Evolutionary conservation across 1,140 invertebrate species (phyloP).

Genomic region (Brachionus koreanus): DNA sequence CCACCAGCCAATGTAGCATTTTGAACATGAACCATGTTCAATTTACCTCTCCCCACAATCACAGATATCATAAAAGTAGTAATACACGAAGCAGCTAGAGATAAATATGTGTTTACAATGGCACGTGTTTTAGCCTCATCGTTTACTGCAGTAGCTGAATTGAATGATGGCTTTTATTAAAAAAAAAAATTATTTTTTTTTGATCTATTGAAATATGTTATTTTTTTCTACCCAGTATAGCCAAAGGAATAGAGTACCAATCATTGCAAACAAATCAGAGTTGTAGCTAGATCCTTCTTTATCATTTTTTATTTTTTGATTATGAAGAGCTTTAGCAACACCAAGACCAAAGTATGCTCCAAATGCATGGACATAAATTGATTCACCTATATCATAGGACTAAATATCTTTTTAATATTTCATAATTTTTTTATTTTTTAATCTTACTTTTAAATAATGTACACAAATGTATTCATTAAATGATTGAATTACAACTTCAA

Average conservation of each 20-base stretch:
- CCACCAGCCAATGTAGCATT: slow-evolving; percentile 63
- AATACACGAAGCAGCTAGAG: slow-evolving; percentile 75
- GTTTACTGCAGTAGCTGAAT: slow-evolving; percentile 71
- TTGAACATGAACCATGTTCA: slow-evolving; percentile 57
- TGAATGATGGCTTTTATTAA: slow-evolving; percentile 73
- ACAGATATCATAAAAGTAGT: slow-evolving; percentile 77
- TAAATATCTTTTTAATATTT: slow-evolving; percentile 47
- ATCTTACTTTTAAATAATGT: slow-evolving; percentile 69
- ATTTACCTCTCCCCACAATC: slow-evolving; percentile 62
- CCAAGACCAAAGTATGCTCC: slow-evolving; percentile 91
- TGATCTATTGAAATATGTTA: slow-evolving; percentile 66
- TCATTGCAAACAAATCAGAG: slow-evolving; percentile 87
- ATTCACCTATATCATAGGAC: slow-evolving; percentile 68
- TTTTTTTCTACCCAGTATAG: slow-evolving; percentile 48
- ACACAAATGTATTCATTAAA: slow-evolving; percentile 74
- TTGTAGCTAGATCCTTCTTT: slow-evolving; percentile 71
- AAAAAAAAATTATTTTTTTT: slow-evolving; percentile 86
- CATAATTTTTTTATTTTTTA: background rate
- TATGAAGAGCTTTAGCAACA: slow-evolving; percentile 66
- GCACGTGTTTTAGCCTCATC: slow-evolving; percentile 70
- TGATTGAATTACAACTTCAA: slow-evolving; percentile 69
- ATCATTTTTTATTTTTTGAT: slow-evolving; percentile 57
- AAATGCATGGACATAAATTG: slow-evolving; percentile 87
- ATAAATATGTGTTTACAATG: slow-evolving; percentile 85
- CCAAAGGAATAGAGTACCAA: slow-evolving; percentile 64